Conservation (phyloP, 2,797 vertebrate species). For the Tamandua tetradactyla region DNA sequence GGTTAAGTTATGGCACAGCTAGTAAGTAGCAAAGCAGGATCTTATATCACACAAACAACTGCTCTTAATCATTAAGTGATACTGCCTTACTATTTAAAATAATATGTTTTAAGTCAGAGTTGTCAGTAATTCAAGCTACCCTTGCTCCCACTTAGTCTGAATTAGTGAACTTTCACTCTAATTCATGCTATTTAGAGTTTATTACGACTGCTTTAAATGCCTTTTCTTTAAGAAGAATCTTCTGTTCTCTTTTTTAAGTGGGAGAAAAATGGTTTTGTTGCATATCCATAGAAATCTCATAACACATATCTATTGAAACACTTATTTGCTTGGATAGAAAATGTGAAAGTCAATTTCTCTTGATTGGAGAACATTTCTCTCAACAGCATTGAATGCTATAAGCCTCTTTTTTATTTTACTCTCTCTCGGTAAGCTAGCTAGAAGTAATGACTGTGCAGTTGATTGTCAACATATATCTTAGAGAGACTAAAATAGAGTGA, state of each 20-base stretch:
- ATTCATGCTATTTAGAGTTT: neutral
- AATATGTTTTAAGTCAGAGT: neutral
- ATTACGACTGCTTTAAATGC: neutral
- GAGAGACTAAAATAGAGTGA: constrained; percentile 53
- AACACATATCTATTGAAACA: constrained; percentile 15
- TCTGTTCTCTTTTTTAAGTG: constrained; percentile 17
- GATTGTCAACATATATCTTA: constrained; percentile 50
- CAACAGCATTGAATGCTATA: constrained; percentile 8
- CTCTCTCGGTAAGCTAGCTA: neutral
- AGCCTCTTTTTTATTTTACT: neutral
- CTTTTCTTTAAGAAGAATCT: neutral
- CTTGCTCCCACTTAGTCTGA: neutral
- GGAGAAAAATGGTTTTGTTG: neutral
- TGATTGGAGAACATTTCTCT: constrained; percentile 50
- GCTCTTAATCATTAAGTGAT: neutral
- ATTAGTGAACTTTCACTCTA: neutral
- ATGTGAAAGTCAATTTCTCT: constrained; percentile 51
- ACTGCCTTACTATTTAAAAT: neutral
- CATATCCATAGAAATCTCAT: neutral
- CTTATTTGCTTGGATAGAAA: constrained; percentile 59
- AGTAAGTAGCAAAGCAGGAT: neutral
- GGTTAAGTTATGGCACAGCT: neutral
- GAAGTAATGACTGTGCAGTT: neutral
- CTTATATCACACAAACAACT: neutral
- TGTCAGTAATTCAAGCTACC: neutral